These are phyloP conservation scores for Frieseomelitta varia DNA, from an alignment of 1,140 invertebrate species.

Conservation along the genomic window DNA sequence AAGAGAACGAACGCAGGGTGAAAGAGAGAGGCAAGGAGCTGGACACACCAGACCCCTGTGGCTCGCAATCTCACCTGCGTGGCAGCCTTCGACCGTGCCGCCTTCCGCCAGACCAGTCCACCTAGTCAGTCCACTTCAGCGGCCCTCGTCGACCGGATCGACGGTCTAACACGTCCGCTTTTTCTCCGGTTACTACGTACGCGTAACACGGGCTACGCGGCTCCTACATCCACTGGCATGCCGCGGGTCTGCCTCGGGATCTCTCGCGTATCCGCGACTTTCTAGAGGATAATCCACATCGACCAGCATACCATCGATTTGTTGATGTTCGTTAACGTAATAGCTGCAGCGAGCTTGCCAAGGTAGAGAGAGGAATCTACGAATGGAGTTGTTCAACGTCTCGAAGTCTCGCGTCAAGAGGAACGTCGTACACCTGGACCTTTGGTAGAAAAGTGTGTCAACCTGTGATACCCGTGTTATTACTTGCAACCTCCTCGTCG, in stretches of 20 bases:
- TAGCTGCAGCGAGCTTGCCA: too few species aligned
- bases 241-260: slow-evolving; percentile 45
- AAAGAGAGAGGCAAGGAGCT: slow-evolving; percentile 14
- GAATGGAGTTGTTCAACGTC: too few species aligned
- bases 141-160: slow-evolving; percentile 68
- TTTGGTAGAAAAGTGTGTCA: background rate
- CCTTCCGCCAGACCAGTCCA: slow-evolving; percentile 63
- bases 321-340: background rate
- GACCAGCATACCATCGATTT: too few species aligned
- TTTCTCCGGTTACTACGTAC: slow-evolving; percentile 12
- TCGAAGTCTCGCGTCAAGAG: background rate
- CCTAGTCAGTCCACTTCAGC: slow-evolving; percentile 71
- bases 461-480: slow-evolving; percentile 21
- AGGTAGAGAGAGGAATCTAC: background rate
- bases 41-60: slow-evolving; percentile 67
- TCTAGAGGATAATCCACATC: background rate
- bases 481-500: background rate
- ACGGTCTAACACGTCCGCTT: slow-evolving; percentile 37
- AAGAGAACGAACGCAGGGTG: background rate
- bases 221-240: slow-evolving; percentile 3
- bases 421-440: background rate
- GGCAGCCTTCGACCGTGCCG: slow-evolving; percentile 67
- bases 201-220: slow-evolving; percentile 15
- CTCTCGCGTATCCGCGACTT: background rate
- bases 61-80: slow-evolving; percentile 75